Conservation (phyloP, 2,888 invertebrate genomes). For the Chironomus riparius region DNA sequence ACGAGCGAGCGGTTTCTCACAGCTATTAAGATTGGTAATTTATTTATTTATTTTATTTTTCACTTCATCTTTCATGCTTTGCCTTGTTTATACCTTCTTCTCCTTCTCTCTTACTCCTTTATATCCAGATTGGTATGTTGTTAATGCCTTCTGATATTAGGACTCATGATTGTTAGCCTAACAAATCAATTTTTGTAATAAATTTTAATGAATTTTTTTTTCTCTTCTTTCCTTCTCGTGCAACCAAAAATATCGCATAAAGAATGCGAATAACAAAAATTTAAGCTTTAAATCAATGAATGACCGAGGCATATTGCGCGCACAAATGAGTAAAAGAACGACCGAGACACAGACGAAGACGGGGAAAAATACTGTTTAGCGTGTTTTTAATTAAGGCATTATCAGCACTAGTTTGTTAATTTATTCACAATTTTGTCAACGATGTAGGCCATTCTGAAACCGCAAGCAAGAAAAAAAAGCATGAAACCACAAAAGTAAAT, state of each 20-base stretch:
- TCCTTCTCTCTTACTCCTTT: not conserved
- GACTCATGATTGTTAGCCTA: too few species aligned
- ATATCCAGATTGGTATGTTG: not conserved
- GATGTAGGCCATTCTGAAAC: slow-evolving; percentile 9
- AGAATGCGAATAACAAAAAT: too few species aligned
- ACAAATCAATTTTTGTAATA: too few species aligned
- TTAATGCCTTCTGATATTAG: not conserved
- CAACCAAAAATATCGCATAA: too few species aligned
- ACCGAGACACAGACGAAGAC: not conserved
- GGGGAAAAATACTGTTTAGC: not conserved
- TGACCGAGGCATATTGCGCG: too few species aligned
- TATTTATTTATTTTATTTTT: slow-evolving; percentile 20
- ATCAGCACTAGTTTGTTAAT: not conserved
- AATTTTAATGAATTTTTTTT: too few species aligned
- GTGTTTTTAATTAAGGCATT: slow-evolving; percentile 5
- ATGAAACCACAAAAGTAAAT: too few species aligned
- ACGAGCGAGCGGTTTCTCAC: slow-evolving; percentile 24
- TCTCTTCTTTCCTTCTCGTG: too few species aligned
- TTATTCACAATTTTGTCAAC: slow-evolving; percentile 1
- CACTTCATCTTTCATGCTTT: not conserved
- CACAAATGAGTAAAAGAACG: too few species aligned
- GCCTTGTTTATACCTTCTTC: not conserved
- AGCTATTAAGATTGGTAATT: slow-evolving; percentile 21
- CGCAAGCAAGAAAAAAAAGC: not conserved
- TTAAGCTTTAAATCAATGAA: not conserved